Conservation (phyloP, 37 sponge, comb jelly and placozoan species). For the Oscarella lobularis region DNA sequence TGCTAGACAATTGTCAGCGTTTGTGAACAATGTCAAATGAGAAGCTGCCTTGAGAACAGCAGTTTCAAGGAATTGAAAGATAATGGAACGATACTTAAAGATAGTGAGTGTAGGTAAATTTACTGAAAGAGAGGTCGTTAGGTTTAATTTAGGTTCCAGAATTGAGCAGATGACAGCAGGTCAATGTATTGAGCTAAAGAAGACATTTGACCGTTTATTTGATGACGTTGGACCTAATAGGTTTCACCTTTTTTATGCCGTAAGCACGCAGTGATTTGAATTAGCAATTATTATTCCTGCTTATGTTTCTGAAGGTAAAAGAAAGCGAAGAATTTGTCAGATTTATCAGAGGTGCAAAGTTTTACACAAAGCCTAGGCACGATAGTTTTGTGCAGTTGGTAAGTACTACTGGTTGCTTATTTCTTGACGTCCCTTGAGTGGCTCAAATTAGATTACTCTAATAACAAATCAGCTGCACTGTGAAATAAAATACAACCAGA, state of each 20-base stretch:
- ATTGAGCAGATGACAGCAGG: conserved; percentile 19
- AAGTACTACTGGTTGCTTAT: not conserved
- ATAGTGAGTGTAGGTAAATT: not conserved
- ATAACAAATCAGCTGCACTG: too few species aligned
- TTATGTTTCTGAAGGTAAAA: conserved; percentile 20
- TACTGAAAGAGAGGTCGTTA: not conserved
- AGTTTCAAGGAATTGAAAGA: conserved; percentile 11
- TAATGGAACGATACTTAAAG: not conserved
- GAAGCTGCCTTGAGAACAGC: conserved; percentile 11
- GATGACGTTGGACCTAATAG: conserved; percentile 3
- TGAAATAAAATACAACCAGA: too few species aligned
- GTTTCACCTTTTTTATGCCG: conserved; percentile 10
- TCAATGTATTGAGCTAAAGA: conserved; percentile 11
- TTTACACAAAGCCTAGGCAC: conserved; percentile 6
- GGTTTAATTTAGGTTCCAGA: not conserved
- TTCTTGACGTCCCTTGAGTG: too few species aligned
- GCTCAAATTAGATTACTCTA: too few species aligned
- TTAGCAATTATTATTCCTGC: not conserved
- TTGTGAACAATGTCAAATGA: conserved; percentile 16
- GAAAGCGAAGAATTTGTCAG: conserved; percentile 33
- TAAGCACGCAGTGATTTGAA: not conserved
- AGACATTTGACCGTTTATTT: not conserved
- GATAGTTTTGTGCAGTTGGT: not conserved
- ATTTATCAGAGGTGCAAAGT: conserved; percentile 9
- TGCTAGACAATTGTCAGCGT: conserved; percentile 9